Evolutionary conservation across 1,140 invertebrate genomes (phyloP), one percentile per base, ranked within the genome.

Genomic region (Antheraea pernyi): DNA sequence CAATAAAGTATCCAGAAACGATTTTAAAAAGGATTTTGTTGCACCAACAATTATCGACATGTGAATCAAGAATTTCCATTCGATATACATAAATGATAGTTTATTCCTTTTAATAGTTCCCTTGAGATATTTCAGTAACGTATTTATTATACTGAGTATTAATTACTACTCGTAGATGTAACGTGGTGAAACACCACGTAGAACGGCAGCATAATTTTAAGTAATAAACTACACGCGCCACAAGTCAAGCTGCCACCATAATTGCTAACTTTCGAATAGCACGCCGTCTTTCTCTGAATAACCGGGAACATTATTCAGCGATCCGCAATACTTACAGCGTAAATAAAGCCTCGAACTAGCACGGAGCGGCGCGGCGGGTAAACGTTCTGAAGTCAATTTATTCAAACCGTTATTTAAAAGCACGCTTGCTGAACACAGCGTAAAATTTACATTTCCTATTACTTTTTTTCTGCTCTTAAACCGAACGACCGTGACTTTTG

Each of bases 361-460:
- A 30, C 22, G 22, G 22, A 30, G 22, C 13, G 13, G 39, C 39
- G 39, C 39, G 11, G 11, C 39, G 39, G 39, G 11, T 42, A 53
- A 53, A 53, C 46, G 46, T 61, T 30, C n/a, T 22, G 59, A 36
- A 61, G 61, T n/a, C 61, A 63, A 63, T 63, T 63, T 63, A 63
- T 63, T 30, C 61, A 63, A 63, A 36, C 61, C 61, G 61, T 63
- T 63, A 63, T 37, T 36, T 63, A 37, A 36, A 53, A 37, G 30
- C 61, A 63, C 30, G 61, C 61, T 18, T 22, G 30, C 61, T 36
- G 61, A 36, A 37, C 61, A 63, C 30, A n/a, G 22, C 30, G 16
- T 53, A n/a, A 53, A 18, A 65, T 65, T 46, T 65, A 42, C 19
- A 65, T 13, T 65, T 37, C 63, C 18, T 65, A 19, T 48, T 65